Base-by-base conservation (phyloP, 2,888 invertebrate species). In the Oligia latruncula region DNA sequence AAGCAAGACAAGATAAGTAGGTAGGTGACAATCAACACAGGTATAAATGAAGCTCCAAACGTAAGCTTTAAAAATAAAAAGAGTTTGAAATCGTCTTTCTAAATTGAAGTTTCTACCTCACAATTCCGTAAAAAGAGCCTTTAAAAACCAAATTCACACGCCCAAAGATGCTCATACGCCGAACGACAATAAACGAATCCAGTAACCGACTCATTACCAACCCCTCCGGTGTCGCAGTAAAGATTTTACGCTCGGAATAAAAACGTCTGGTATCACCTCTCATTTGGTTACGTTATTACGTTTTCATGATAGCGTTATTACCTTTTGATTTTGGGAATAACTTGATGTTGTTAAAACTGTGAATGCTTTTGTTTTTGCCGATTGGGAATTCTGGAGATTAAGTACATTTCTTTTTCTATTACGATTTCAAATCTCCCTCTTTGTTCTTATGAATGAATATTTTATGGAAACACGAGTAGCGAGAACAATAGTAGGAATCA, bases 231-330 rank as follows among this genome's bases (percentile, higher is more conserved):
- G 66, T 67, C 58, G 58, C 70, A 64, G 71, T 88, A 85, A 88
- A 87, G 62, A 81, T 88, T 85, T 88, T 88, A 88, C 78, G 52
- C 71, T 74, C 78, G 1, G 58, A 78, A 82, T 88, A 87, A 88
- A 86, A 88, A 76, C 76, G 78, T 64, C 74, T 79, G 88, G 86
- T 81, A 84, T 67, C 81, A 81, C 29, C 81, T 65, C 71, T 86
- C 76, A 87, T 87, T 87, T 80, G 86, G 77, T 80, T 72, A 80
- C 70, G 70, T 74, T 80, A 75, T 76, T 49, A 70, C 58, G 65
- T 71, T 86, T 82, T 71, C 66, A 78, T 86, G 86, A 80, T 74
- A 52, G 43, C 29, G 29, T 65, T 76, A 73, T 20, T 71, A 40
- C 71, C 29, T 52, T 74, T 80, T 73, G 68, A 64, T 81, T 77